Conservation (phyloP, 2,888 invertebrate species). For the Drosophila bunnanda region DNA sequence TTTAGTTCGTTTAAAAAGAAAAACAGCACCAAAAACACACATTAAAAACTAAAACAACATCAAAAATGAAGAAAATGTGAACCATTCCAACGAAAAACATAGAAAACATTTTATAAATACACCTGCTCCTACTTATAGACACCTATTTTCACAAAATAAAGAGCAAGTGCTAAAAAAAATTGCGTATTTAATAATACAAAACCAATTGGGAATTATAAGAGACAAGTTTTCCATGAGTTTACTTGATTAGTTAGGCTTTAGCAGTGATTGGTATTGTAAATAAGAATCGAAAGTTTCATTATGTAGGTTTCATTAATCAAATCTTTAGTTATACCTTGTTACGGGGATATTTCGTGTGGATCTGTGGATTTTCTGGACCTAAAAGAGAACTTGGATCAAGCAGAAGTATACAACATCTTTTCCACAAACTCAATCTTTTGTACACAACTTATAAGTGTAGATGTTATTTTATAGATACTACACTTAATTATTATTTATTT, state of each 20-base stretch:
- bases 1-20: constrained; percentile 21
- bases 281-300: too few relatives aligned
- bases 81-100: constrained; percentile 27
- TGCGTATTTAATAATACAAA: constrained; percentile 30
- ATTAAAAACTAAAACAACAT: constrained; percentile 11
- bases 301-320: not conserved
- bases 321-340: not conserved
- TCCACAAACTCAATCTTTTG: constrained; percentile 16
- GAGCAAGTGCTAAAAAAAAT: constrained; percentile 35
- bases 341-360: not conserved
- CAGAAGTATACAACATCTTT: constrained; percentile 33
- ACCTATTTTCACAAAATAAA: constrained; percentile 46
- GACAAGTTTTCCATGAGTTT: not conserved
- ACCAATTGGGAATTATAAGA: constrained; percentile 1
- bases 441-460: constrained; percentile 18
- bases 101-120: constrained; percentile 35
- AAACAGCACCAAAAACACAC: constrained; percentile 7
- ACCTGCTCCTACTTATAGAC: constrained; percentile 32
- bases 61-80: constrained; percentile 27
- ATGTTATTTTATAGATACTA: constrained; percentile 7
- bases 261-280: constrained; percentile 8
- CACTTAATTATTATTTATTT: constrained; percentile 12
- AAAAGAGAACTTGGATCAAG: constrained; percentile 22
- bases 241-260: not conserved
- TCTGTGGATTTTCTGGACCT: constrained; percentile 16